A percentile compares a stretch with the other conserved stretches of the same genome.
Evolutionary conservation across 2,113 vertebrate species (phyloP).

Genomic region (Nanorana parkeri): DNA sequence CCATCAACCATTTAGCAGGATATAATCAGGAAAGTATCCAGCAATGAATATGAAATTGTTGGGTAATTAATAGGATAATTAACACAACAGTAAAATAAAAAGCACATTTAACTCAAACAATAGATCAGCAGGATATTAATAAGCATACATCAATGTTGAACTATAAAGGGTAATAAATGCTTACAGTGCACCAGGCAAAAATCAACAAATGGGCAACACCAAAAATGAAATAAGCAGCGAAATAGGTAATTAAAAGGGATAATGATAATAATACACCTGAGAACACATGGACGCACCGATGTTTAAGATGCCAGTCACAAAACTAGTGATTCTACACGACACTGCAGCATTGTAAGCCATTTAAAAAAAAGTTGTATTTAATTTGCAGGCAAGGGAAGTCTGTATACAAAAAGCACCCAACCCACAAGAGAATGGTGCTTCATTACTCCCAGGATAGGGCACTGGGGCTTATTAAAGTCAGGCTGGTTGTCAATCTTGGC

Average conservation of each 20-base stretch:
- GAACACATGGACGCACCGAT: neutral
- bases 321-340: no score
- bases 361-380: no score
- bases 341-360: no score
- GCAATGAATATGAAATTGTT: slow-evolving; percentile 17
- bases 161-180: slow-evolving; percentile 1
- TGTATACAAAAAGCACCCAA: no score
- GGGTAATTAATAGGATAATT: slow-evolving; percentile 24
- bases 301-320: no score
- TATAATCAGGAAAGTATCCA: slow-evolving; percentile 19
- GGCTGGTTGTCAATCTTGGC: no score
- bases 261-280: neutral
- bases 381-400: no score
- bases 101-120: neutral
- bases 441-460: no score
- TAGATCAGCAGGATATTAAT: slow-evolving; percentile 28
- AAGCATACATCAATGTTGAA: neutral
- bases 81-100: slow-evolving; percentile 13
- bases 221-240: neutral
- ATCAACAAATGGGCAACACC: neutral
- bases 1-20: slow-evolving; percentile 1
- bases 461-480: no score
- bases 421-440: no score
- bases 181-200: neutral
- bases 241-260: no score